Evolutionary conservation across 2,888 invertebrate genomes (phyloP), one percentile per base, ranked within the genome.

Genomic region (Unio pictorum): DNA sequence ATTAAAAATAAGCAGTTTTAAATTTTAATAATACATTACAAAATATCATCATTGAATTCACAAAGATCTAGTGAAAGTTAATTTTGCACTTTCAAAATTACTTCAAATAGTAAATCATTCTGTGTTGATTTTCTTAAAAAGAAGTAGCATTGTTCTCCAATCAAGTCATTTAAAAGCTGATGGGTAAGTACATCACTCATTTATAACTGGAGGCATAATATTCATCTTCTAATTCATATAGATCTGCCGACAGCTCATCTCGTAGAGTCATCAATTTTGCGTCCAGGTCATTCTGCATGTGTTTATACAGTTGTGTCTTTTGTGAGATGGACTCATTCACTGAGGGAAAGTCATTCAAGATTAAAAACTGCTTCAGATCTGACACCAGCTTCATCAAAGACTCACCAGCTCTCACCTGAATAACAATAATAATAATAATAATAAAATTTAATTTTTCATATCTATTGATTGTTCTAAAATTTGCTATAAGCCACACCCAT

Each of bases 311-410:
- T 88, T 95, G 95, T 0, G 96, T 96, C 88, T 97, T 97, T 81
- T 95, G 95, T n/a, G 95, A 94, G 76, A 99, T 98, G 0, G 98
- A 96, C 87, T 98, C 97, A 90, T 99, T 99, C 0, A 99, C 96
- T 1, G 98, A 97, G 61, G 97, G 97, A 89, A 99, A 99, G 91
- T 99, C 99, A 90, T 99, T 99, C 28, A 99, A 92, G 84, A 99
- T 98, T 61, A 99, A 92, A 90, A 98, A 99, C 88, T 99, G 98
- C 87, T 99, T 99, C 75, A 99, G 96, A 89, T 99, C 98, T 0
- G 98, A 96, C 0, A 98, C 97, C 54, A 99, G 92, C 90, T 98
- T 98, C 95, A 98, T 96, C 34, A 99, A 90, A 0, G 98, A 97
- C 91, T 99, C 98, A 1, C 97, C 97, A 71, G 99, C 98, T 84